Base-by-base conservation (phyloP, 2,888 invertebrate genomes). In the Boloria selene region DNA sequence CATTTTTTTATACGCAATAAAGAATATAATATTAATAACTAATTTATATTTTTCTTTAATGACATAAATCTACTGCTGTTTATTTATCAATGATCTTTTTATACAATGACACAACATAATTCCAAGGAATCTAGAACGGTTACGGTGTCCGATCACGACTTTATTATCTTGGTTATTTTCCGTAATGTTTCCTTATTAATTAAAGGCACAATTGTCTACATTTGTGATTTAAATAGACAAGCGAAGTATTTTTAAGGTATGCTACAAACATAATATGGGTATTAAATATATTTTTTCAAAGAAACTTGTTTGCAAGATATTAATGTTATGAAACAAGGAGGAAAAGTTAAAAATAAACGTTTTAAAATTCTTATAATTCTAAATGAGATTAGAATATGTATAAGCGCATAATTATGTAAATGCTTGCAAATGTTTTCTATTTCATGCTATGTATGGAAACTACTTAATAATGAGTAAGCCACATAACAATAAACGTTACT, bases 401-500 rank as follows among this genome's bases (percentile, higher is more conserved):
- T 65, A 56, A 68, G 61, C 53, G 58, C 49, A 58, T 68, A 59
- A 67, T 67, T 69, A 67, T 67, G 61, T 65, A 26, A 64, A 64
- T 61, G 50, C 49, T 58, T 59, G 58, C 64, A 61, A 68, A 61
- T 65, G 14, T 47, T 47, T 58, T 62, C 49, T 51, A 59, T 62
- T 44, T 65, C 65, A 54, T n/a, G 16, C 38, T 38, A 38, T 62
- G 59, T 44, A 50, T 42, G 50, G 26, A 49, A 42, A 18, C 3
- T 51, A 17, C 14, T 50, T 44, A 63, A 50, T 44, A 49, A 55
- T 50, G 3, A 22, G 22, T 45, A 45, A 17, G 17, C 7, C 44
- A 26, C 26, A n/a, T 26, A 38, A 44, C 10, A 63, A 38, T 22
- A 44, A 50, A 44, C 16, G 18, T 44, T 16, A 50, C 22, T 7